Base-by-base conservation (phyloP, 2,797 vertebrate species). In the Chloroceryle amazona region DNA sequence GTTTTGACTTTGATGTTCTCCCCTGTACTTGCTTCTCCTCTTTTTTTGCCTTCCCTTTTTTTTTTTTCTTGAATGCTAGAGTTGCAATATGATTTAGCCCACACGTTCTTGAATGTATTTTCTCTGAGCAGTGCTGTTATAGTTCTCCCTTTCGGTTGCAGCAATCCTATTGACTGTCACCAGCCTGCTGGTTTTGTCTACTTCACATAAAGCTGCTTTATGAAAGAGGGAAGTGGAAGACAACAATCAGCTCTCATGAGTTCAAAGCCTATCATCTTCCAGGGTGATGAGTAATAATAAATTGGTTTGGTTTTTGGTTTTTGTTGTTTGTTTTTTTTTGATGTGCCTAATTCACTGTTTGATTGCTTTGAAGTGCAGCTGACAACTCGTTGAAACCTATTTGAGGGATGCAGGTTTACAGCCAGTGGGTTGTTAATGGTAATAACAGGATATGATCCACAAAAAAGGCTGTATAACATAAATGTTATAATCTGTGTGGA, bases 1-100 rank as follows among this genome's bases (percentile, higher is more conserved):
- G 14, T 85, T 95, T 72, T 84, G 79, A 61, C 81, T 89, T 71
- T 75, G 84, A 92, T 84, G 60, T 66, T 85, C 76, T 90, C 79
- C 49, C 35, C 52, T 75, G 26, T 65, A 23, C 31, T 49, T 13
- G 1, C 35, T 72, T 89, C 65, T 86, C 22, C 16, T 29, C 61
- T 11, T 13, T 23, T 11, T 26, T 35, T 7, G 28, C 46, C 11
- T 15, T 15, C 42, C 42, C 9, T 47, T 10, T 5, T 6, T 55
- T 21, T 15, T 16, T 46, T 33, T 26, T 57, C 21, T 61, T 54
- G 8, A 5, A 13, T 42, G 41, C 57, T 51, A 3, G 67, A 61
- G 23, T 71, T 49, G 49, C 63, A 44, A 3, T 9, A 18, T 61
- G 49, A 21, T 37, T 55, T 23, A 71, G 39, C 60, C 17, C 22